Percentiles rank a stretch among this genome's conserved stretches.
These are phyloP conservation scores for Drosophila fulvimacula DNA, from an alignment of 2,888 invertebrate genomes.

Conservation along the genomic window DNA sequence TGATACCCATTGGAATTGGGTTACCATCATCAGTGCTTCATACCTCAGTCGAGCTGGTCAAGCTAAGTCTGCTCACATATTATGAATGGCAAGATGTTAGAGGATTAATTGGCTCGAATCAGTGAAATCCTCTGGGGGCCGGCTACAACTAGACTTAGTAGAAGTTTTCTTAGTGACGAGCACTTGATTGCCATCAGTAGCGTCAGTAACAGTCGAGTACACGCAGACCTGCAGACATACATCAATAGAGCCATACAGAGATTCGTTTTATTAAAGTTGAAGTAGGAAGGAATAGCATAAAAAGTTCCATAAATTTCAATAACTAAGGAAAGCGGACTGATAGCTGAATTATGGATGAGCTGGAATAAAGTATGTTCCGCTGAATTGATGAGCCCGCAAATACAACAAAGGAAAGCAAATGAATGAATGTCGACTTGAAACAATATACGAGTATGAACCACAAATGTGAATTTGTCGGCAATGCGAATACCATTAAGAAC, in stretches of 20 bases:
- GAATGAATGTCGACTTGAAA: slow-evolving; percentile 24
- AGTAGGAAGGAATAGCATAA: slow-evolving; percentile 6
- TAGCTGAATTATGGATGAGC: slow-evolving; percentile 33
- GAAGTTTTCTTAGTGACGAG: slow-evolving; percentile 6
- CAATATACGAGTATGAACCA: slow-evolving; percentile 12
- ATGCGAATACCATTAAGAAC: slow-evolving; percentile 19
- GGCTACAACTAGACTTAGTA: slow-evolving; percentile 16
- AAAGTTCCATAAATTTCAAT: slow-evolving; percentile 29
- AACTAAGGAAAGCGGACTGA: slow-evolving; percentile 23
- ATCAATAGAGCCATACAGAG: background rate
- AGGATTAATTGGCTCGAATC: background rate
- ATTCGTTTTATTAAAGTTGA: slow-evolving; percentile 11
- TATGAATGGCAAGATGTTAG: slow-evolving; percentile 5
- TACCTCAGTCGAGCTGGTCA: background rate
- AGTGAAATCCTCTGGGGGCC: background rate
- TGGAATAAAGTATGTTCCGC: slow-evolving; percentile 13
- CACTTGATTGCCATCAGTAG: slow-evolving; percentile 25
- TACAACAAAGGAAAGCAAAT: slow-evolving; percentile 15
- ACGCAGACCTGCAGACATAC: no score
- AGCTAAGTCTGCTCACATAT: background rate
- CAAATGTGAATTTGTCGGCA: slow-evolving; percentile 8
- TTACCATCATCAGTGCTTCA: no score
- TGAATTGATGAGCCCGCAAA: slow-evolving; percentile 25
- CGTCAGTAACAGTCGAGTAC: no score
- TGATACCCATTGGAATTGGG: no score